Conservation (phyloP, 2,888 invertebrate species). For the Dicycla oo region DNA sequence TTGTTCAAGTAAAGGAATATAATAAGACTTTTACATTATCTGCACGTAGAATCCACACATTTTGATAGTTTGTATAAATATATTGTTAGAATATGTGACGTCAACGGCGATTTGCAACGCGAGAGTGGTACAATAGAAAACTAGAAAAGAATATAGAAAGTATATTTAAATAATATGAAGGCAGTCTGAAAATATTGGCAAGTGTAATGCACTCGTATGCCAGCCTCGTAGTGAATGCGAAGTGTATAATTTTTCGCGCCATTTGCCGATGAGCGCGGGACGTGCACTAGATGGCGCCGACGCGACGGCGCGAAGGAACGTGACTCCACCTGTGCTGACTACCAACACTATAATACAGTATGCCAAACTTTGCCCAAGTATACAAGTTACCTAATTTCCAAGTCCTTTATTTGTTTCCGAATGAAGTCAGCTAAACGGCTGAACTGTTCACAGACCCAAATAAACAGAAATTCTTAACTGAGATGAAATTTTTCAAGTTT, state of each 20-base stretch:
- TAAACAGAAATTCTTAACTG: constrained; percentile 27
- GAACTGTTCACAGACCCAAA: constrained; percentile 20
- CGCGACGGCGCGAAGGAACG: constrained; percentile 74
- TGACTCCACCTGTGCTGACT: constrained; percentile 65
- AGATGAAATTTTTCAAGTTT: constrained; percentile 42
- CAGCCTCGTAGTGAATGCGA: constrained; percentile 62
- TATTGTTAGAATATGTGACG: constrained; percentile 16
- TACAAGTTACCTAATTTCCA: constrained; percentile 52
- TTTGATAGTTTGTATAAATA: constrained; percentile 36
- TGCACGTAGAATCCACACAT: constrained; percentile 14
- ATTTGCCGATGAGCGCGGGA: constrained; percentile 78
- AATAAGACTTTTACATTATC: background rate
- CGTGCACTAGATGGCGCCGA: constrained; percentile 67
- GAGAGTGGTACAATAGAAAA: constrained; percentile 38
- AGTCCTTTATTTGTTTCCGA: constrained; percentile 56
- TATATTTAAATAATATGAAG: constrained; percentile 48
- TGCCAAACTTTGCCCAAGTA: constrained; percentile 47
- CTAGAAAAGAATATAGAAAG: constrained; percentile 35
- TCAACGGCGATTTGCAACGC: constrained; percentile 11
- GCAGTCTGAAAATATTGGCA: constrained; percentile 58
- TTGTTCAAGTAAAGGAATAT: background rate
- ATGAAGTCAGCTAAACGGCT: constrained; percentile 33
- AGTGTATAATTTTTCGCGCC: constrained; percentile 85
- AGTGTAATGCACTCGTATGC: constrained; percentile 62
- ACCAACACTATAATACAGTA: constrained; percentile 37